Evolutionary conservation across 1,140 invertebrate species (phyloP), one percentile per base, ranked within the genome.

Genomic region (Archegozetes longisetosus): DNA sequence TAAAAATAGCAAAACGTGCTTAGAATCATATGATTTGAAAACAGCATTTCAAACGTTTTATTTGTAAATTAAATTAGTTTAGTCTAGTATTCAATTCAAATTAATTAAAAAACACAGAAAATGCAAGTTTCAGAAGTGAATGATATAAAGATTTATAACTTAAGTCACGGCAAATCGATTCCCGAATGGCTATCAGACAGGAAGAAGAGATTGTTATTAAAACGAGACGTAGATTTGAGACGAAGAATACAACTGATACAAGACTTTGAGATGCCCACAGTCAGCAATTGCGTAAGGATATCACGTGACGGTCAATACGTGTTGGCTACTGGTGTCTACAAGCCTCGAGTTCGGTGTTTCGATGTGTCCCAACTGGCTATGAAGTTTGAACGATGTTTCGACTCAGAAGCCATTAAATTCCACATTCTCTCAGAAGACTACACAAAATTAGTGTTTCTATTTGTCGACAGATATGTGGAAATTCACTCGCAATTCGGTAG

Each of bases 321-420:
- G 62, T 75, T 97, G 65, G 86, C 85, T 24, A 86, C 91, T 29
- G 77, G 77, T 72, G 88, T 90, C 61, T 99, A 99, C 70, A 98
- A 98, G 71, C 96, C 96, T 20, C 77, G 88, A 68, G 74, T 99
- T 0, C 85, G 90, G 72, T 98, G 94, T 75, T 99, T 83, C 74
- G 95, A 99, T 77, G 85, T 97, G 0, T 83, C 86, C 66, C 88
- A 98, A 74, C 75, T 98, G 62, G 93, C 93, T 1, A 78, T 98
- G 67, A 99, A 99, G 76, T 99, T 98, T 79, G 94, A 98, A 74
- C 78, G 95, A 67, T 96, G 95, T 71, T 84, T 98, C 67, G 96
- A 99, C 77, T 85, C 90, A 2, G 93, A 98, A 78, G 88, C 89
- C 29, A 79, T 90, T 23, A 81, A 82, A 51, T 90, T 92, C 77